phyloP scores from a whole-genome alignment of 2,888 invertebrate genomes.

The Eumerus sabulonum region DNA sequence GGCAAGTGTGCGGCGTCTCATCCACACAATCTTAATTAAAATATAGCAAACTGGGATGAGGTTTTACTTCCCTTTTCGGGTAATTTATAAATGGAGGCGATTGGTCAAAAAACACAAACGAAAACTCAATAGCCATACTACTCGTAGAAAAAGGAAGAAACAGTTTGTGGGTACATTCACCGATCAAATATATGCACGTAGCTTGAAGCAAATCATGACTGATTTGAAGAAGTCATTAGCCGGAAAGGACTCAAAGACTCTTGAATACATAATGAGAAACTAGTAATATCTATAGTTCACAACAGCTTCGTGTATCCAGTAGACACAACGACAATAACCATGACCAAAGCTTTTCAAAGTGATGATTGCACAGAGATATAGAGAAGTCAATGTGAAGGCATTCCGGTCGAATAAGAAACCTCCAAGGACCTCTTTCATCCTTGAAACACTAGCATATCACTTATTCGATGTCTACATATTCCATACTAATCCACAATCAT shows the following conservation, averaged over 20 bases:
- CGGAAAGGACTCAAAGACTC: conserved; percentile 20
- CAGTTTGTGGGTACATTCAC: too few relatives aligned
- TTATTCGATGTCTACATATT: conserved; percentile 27
- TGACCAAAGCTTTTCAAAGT: conserved; percentile 24
- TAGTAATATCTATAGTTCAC: conserved; percentile 7
- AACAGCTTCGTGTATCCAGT: conserved; percentile 27
- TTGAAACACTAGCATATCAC: conserved; percentile 20
- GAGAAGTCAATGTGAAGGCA: conserved; percentile 34
- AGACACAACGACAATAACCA: conserved; percentile 2
- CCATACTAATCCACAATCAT: too few relatives aligned
- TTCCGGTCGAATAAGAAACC: conserved; percentile 58
- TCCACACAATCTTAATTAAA: too few relatives aligned
- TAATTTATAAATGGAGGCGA: too few relatives aligned
- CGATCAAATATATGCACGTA: too few relatives aligned
- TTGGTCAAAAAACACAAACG: too few relatives aligned
- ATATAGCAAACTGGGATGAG: too few relatives aligned
- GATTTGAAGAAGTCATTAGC: conserved; percentile 32
- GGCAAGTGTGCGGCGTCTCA: too few relatives aligned
- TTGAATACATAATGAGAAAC: conserved; percentile 32
- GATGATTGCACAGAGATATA: conserved; percentile 61
- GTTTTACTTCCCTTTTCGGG: too few relatives aligned
- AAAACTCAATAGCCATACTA: too few relatives aligned
- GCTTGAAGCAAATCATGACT: too few relatives aligned
- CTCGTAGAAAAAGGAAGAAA: too few relatives aligned
- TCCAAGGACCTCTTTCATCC: conserved; percentile 60